Evolutionary conservation across 2,888 invertebrate species (phyloP).

Genomic region (Chydorus sphaericus): DNA sequence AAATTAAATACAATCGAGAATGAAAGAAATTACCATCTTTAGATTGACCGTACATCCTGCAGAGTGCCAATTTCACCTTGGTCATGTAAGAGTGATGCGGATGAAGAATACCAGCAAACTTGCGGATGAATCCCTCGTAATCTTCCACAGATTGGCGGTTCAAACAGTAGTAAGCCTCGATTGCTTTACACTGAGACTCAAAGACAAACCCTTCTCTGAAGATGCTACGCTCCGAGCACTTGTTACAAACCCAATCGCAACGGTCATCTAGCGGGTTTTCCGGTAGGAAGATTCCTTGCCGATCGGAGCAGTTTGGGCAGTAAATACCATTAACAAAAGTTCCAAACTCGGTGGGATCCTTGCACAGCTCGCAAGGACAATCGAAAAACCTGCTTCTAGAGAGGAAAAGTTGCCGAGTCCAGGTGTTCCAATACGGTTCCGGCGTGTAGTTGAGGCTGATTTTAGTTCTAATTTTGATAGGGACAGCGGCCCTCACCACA

Average conservation of each 20-base stretch:
- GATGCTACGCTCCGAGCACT: slow-evolving; percentile 19
- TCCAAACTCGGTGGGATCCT: slow-evolving; percentile 53
- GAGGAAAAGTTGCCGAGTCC: slow-evolving; percentile 55
- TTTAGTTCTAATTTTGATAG: slow-evolving; percentile 46
- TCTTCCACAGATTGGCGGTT: slow-evolving; percentile 15
- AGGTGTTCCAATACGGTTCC: slow-evolving; percentile 70
- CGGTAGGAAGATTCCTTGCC: slow-evolving; percentile 50
- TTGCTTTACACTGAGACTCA: slow-evolving; percentile 18
- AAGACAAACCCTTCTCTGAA: no score
- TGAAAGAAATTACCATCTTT: slow-evolving; percentile 35
- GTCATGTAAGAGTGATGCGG: slow-evolving; percentile 55
- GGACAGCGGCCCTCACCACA: slow-evolving; percentile 46
- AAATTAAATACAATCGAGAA: no score
- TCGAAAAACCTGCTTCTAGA: slow-evolving; percentile 60
- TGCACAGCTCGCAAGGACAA: slow-evolving; percentile 52
- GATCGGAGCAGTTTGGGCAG: slow-evolving; percentile 38
- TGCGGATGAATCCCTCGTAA: slow-evolving; percentile 15
- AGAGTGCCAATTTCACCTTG: slow-evolving; percentile 54
- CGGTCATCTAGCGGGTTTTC: slow-evolving; percentile 33
- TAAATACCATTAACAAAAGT: slow-evolving; percentile 57
- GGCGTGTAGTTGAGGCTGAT: slow-evolving; percentile 68
- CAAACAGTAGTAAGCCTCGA: slow-evolving; percentile 16
- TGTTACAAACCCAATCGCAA: slow-evolving; percentile 25
- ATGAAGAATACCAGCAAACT: slow-evolving; percentile 42
- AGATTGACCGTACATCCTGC: slow-evolving; percentile 53